Evolutionary conservation across 30 jellyfish, hydroid and myxozoan species (phyloP).

Genomic region (Mastigias papua): DNA sequence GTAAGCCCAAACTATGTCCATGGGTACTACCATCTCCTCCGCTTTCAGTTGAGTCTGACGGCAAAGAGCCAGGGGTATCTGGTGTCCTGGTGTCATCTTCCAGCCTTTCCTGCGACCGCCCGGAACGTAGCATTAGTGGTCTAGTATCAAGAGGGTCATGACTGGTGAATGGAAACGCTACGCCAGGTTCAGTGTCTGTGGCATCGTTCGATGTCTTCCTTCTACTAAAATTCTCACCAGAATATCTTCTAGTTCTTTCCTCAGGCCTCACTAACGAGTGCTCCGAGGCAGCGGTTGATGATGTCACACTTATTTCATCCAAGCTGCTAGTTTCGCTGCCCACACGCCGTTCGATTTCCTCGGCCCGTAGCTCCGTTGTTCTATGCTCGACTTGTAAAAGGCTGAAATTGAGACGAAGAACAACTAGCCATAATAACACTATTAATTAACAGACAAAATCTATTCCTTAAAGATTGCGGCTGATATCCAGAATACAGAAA

Average conservation of each 20-base stretch:
- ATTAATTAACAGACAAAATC: no score
- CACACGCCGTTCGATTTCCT: constrained; percentile 88
- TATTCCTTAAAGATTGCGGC: no score
- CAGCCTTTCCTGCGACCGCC: constrained; percentile 88
- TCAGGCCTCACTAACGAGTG: constrained; percentile 47
- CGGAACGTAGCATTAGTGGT: constrained; percentile 86
- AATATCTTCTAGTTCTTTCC: constrained; percentile 39
- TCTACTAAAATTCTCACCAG: constrained; percentile 33
- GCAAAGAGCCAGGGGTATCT: constrained; percentile 89
- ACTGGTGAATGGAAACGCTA: constrained; percentile 85
- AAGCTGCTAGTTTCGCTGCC: constrained; percentile 94
- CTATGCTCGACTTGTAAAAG: constrained; percentile 92
- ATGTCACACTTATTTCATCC: constrained; percentile 84
- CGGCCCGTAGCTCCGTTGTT: constrained; percentile 85
- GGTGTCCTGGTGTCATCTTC: constrained; percentile 64
- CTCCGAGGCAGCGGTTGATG: constrained; percentile 83
- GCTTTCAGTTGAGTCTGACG: constrained; percentile 87
- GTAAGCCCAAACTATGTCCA: constrained; percentile 28
- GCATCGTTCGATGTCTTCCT: constrained; percentile 68
- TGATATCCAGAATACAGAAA: no score
- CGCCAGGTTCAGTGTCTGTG: constrained; percentile 74
- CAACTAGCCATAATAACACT: no score
- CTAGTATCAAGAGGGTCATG: constrained; percentile 90
- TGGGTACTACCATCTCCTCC: constrained; percentile 60
- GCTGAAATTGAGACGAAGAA: no score